phyloP scores from a whole-genome alignment of 2,113 vertebrate species.

The Cyanoramphus novaezelandiae region DNA sequence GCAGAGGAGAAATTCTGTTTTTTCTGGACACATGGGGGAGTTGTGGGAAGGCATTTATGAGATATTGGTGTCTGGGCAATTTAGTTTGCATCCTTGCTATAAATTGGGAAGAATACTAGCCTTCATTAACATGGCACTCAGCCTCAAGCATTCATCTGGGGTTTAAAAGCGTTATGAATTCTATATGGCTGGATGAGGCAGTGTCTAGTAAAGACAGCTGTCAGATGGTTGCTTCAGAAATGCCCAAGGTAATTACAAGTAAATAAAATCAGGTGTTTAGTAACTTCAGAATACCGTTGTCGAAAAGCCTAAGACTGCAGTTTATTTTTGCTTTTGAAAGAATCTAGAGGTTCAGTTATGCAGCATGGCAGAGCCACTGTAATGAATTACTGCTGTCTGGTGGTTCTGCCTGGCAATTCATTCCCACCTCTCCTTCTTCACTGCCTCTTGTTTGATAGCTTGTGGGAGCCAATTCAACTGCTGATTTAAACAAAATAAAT shows the following conservation, averaged over 20 bases:
- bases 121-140: background rate
- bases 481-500: background rate
- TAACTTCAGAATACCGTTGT: background rate
- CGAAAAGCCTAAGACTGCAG: background rate
- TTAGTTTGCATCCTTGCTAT: background rate
- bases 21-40: slow-evolving; percentile 62
- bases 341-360: background rate
- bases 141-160: background rate
- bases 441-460: background rate
- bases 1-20: background rate
- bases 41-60: slow-evolving; percentile 54
- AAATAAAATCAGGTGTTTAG: background rate
- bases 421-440: background rate
- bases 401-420: background rate
- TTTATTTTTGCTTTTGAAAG: background rate
- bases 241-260: background rate
- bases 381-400: background rate
- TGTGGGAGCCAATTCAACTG: background rate
- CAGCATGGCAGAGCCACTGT: background rate
- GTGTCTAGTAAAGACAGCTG: background rate
- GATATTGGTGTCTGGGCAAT: background rate
- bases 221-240: background rate
- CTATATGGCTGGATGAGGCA: background rate
- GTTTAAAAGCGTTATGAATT: background rate
- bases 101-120: background rate